These are phyloP conservation scores for Geophilus truncorum DNA, from an alignment of 2,888 invertebrate genomes.

Conservation along the genomic window DNA sequence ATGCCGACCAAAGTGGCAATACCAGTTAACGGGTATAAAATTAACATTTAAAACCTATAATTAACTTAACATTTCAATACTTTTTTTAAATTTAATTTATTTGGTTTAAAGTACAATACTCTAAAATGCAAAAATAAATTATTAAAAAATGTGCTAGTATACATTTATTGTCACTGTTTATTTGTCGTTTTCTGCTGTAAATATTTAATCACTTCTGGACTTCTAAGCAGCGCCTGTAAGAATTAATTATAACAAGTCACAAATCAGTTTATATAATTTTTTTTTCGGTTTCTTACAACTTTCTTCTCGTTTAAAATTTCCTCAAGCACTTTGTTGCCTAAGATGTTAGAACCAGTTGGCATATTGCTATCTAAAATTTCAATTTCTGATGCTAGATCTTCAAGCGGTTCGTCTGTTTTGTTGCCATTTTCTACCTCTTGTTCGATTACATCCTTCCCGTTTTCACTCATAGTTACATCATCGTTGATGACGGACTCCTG, in stretches of 20 bases:
- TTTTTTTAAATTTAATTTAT: background rate
- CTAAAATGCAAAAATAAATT: background rate
- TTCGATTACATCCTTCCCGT: background rate
- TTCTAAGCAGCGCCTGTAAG: slow-evolving; percentile 33
- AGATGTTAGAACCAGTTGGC: slow-evolving; percentile 31
- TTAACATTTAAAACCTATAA: background rate
- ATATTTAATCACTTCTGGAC: slow-evolving; percentile 35
- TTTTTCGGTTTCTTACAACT: slow-evolving; percentile 32
- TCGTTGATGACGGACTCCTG: background rate
- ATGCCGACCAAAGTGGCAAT: background rate
- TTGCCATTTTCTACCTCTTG: background rate
- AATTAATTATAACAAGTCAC: too few species aligned
- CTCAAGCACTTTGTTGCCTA: slow-evolving; percentile 36
- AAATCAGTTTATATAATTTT: too few species aligned
- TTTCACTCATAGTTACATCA: background rate
- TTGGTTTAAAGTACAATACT: background rate
- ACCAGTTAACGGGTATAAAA: background rate
- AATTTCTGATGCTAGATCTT: background rate
- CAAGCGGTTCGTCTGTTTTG: background rate
- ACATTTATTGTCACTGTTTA: background rate
- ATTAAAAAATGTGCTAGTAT: background rate
- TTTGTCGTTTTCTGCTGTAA: slow-evolving; percentile 30
- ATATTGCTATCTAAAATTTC: background rate
- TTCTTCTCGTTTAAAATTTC: slow-evolving; percentile 37
- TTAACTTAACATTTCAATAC: background rate